Evolutionary conservation across 2,113 vertebrate genomes (phyloP), one percentile per base, ranked within the genome.

Genomic region (cattle (Bos taurus)): DNA sequence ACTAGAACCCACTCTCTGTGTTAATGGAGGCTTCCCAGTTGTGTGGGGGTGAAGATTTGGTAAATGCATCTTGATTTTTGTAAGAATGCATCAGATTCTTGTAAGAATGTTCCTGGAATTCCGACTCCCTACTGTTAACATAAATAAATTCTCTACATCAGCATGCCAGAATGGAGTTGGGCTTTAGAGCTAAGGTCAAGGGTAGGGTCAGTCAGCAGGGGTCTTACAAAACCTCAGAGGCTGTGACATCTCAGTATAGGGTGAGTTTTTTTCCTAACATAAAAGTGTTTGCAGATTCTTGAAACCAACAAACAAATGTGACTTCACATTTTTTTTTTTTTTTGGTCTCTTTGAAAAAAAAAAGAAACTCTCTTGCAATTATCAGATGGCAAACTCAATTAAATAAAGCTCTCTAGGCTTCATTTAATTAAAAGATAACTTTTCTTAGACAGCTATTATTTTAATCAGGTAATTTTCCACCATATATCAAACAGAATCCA

Each of bases 101-200:
- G 56, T 80, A 96, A 93, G 71, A 40, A 96, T 98, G 97, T 97
- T 97, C 83, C 57, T 77, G 94, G 94, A 94, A 95, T 94, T 86
- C 84, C 50, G 87, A 25, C n/a, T 97, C 82, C 95, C 94, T 80
- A 81, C 90, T 97, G 95, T 95, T 97, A 98, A 97, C 90, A 88
- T 98, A 98, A 98, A 98, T 98, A 97, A 94, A 96, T 97, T 97
- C 84, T 90, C 94, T 83, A 77, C 81, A 88, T 85, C 74, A 83
- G 86, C 59, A 88, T 88, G 93, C 94, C 92, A 94, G 85, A 96
- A 94, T 52, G 64, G 90, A 97, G 78, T 40, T 95, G 56, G 59
- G 90, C 91, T 97, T 98, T 92, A 40, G 88, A 90, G 87, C 90
- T 94, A 88, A 95, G 97, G 97, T 98, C 97, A 98, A 98, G 95